Evolutionary conservation across 2,797 vertebrate species (phyloP).

Genomic region (Eulemur mongoz): DNA sequence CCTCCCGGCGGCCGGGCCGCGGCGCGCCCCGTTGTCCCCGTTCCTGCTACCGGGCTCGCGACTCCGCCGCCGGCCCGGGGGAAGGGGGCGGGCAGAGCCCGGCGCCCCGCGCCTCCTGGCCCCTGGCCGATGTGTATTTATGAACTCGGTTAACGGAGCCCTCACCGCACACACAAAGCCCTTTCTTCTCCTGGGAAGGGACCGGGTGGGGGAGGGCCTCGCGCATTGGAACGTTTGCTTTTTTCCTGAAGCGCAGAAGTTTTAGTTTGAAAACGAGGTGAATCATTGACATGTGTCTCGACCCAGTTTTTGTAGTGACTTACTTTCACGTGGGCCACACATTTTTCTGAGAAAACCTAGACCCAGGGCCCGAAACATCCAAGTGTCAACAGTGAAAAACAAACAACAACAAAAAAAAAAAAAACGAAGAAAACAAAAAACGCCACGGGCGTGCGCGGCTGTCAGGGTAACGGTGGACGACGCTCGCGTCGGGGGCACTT

Average conservation of each 20-base stretch:
- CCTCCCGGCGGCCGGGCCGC: slow-evolving; percentile 4
- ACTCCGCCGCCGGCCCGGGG: neutral
- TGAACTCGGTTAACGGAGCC: slow-evolving; percentile 47
- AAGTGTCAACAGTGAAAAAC: neutral
- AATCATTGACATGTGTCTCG: slow-evolving; percentile 41
- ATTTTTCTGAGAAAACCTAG: slow-evolving; percentile 40
- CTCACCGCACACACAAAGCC: slow-evolving; percentile 80
- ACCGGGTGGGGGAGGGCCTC: slow-evolving; percentile 41
- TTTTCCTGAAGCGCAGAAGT: slow-evolving; percentile 38
- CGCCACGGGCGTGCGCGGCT: neutral
- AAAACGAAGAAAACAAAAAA: neutral
- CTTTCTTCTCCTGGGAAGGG: slow-evolving; percentile 76
- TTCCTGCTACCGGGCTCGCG: neutral
- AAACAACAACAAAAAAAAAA: neutral
- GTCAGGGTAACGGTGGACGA: slow-evolving; percentile 1
- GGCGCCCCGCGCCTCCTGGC: neutral
- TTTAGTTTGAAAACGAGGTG: slow-evolving; percentile 56
- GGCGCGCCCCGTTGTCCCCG: neutral
- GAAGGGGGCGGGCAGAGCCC: neutral
- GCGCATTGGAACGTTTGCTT: neutral
- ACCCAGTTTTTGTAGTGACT: slow-evolving; percentile 29
- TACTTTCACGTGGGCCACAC: slow-evolving; percentile 44
- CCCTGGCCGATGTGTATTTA: slow-evolving; percentile 17
- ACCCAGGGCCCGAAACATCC: slow-evolving; percentile 7
- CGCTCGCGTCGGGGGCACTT: neutral